Evolutionary conservation across 2,888 invertebrate species (phyloP).

Genomic region (Stenotaenia linearis): DNA sequence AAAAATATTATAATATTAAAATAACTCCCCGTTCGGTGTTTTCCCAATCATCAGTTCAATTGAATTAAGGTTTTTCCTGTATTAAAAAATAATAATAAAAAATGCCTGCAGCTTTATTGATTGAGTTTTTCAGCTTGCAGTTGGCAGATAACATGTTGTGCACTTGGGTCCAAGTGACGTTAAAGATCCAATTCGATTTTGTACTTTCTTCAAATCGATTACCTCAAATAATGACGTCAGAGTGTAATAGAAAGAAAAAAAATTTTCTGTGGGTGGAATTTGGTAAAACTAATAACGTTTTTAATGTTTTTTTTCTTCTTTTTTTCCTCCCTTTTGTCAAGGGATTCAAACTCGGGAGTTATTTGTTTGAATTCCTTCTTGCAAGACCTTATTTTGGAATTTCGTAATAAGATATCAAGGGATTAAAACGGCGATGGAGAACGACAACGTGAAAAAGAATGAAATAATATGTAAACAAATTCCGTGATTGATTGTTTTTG

Average conservation of each 20-base stretch:
- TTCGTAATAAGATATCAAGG: neutral
- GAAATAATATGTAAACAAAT: neutral
- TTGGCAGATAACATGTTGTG: constrained; percentile 14
- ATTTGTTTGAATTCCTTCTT: neutral
- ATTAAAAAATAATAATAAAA: neutral
- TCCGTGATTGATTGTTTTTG: neutral
- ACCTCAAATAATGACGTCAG: neutral
- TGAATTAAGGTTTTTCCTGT: neutral
- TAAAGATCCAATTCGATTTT: constrained; percentile 11
- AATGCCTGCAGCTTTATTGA: neutral
- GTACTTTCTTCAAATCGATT: neutral
- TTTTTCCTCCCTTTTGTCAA: neutral
- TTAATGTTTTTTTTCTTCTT: neutral
- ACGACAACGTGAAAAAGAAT: neutral
- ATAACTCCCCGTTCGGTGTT: neutral
- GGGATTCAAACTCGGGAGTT: neutral
- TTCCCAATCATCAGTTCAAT: too few relatives aligned
- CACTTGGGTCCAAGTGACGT: neutral
- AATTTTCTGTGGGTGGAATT: neutral
- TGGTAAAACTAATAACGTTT: neutral
- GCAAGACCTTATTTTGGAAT: neutral
- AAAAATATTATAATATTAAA: neutral
- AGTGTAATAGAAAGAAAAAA: neutral
- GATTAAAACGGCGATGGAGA: too few relatives aligned
- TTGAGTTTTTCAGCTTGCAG: neutral